Evolutionary conservation across 2,888 invertebrate species (phyloP).

Genomic region (Dermolepida albohirtum): DNA sequence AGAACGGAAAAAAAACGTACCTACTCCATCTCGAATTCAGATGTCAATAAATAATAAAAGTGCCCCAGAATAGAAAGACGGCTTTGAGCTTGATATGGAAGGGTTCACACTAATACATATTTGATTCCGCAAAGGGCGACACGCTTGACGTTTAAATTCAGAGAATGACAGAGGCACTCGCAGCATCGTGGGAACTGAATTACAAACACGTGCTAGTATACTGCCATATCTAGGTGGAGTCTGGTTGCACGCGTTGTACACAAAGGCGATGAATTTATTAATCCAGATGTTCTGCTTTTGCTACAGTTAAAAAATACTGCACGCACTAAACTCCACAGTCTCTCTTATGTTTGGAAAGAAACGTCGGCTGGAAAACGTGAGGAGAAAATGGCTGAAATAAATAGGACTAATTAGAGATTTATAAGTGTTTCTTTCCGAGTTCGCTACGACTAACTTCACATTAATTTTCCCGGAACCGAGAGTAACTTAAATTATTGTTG

Average conservation of each 20-base stretch:
- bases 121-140: constrained; percentile 50
- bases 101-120: constrained; percentile 49
- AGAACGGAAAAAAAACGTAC: constrained; percentile 12
- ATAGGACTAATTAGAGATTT: constrained; percentile 36
- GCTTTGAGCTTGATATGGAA: constrained; percentile 54
- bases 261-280: constrained; percentile 33
- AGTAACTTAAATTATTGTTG: constrained; percentile 33
- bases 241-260: constrained; percentile 35
- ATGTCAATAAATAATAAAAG: constrained; percentile 57
- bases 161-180: constrained; percentile 43
- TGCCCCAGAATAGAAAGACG: constrained; percentile 53
- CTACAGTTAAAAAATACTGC: constrained; percentile 11
- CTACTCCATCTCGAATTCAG: constrained; percentile 47
- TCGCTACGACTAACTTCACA: constrained; percentile 20
- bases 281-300: constrained; percentile 37
- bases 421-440: constrained; percentile 24
- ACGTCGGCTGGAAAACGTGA: background rate
- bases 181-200: constrained; percentile 48
- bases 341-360: background rate
- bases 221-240: constrained; percentile 29
- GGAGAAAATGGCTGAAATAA: constrained; percentile 17
- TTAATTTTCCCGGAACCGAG: constrained; percentile 29
- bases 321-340: background rate
- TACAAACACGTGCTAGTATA: constrained; percentile 43
- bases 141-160: constrained; percentile 50